These are phyloP conservation scores for Cryptotis parvus DNA, from an alignment of 2,113 vertebrate genomes.

Conservation along the genomic window DNA sequence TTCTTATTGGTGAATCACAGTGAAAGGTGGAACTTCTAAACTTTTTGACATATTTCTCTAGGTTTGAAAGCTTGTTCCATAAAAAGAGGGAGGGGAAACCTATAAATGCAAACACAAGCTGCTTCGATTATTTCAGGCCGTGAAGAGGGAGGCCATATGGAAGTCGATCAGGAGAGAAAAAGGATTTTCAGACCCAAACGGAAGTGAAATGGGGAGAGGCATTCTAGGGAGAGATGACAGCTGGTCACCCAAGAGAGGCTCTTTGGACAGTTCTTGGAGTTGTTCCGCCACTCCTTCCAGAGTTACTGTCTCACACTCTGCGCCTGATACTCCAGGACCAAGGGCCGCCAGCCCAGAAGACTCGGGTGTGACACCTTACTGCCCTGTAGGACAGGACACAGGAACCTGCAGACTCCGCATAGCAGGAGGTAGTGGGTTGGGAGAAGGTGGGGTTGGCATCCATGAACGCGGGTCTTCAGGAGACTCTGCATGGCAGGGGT, in stretches of 20 bases:
- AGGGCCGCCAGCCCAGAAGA: neutral
- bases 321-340: neutral
- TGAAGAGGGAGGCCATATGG: neutral
- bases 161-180: neutral
- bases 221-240: rapidly evolving
- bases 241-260: rapidly evolving
- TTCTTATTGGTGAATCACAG: neutral
- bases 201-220: neutral
- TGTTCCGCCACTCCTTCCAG: rapidly evolving
- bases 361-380: too few species aligned
- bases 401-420: neutral
- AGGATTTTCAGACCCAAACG: neutral
- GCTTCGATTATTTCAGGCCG: neutral
- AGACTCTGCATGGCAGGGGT: neutral
- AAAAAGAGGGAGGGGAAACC: neutral
- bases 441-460: neutral
- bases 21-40: neutral
- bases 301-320: neutral
- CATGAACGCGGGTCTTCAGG: neutral
- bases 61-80: neutral
- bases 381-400: too few species aligned
- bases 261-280: neutral
- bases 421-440: neutral
- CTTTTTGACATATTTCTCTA: neutral
- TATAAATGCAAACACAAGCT: neutral